Conservation (phyloP, 2,797 vertebrate species). For the Scarus forsteni region DNA sequence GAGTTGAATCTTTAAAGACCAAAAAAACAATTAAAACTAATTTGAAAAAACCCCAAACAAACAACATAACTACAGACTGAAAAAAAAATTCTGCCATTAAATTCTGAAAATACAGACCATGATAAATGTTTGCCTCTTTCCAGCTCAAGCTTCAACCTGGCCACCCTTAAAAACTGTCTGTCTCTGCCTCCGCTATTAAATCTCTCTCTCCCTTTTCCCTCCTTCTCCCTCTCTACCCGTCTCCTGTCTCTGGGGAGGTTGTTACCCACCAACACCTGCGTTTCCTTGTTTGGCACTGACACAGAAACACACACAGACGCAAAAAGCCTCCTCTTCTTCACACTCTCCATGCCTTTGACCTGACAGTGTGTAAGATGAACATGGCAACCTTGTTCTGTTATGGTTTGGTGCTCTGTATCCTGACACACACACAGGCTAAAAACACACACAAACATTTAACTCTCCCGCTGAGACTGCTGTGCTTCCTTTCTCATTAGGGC, state of each 20-base stretch:
- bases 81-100: too few relatives aligned
- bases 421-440: constrained; percentile 9
- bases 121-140: too few relatives aligned
- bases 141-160: background rate
- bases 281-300: constrained; percentile 45
- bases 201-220: constrained; percentile 12
- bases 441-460: constrained; percentile 9
- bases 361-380: constrained; percentile 56
- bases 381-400: constrained; percentile 56
- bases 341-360: constrained; percentile 43
- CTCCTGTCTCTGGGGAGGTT: constrained; percentile 65
- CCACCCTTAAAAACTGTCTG: background rate
- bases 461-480: constrained; percentile 21
- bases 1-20: too few relatives aligned
- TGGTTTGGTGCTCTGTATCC: constrained; percentile 24
- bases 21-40: too few relatives aligned
- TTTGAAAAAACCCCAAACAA: too few relatives aligned
- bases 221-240: constrained; percentile 29
- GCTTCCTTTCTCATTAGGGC: constrained; percentile 19
- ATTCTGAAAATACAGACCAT: too few relatives aligned
- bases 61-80: too few relatives aligned
- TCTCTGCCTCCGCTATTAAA: constrained; percentile 29
- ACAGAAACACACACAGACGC: constrained; percentile 11
- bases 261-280: constrained; percentile 77
- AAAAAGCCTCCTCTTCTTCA: constrained; percentile 32